Evolutionary conservation across 1,140 invertebrate species (phyloP).

Genomic region (Drosophila bifasciata): DNA sequence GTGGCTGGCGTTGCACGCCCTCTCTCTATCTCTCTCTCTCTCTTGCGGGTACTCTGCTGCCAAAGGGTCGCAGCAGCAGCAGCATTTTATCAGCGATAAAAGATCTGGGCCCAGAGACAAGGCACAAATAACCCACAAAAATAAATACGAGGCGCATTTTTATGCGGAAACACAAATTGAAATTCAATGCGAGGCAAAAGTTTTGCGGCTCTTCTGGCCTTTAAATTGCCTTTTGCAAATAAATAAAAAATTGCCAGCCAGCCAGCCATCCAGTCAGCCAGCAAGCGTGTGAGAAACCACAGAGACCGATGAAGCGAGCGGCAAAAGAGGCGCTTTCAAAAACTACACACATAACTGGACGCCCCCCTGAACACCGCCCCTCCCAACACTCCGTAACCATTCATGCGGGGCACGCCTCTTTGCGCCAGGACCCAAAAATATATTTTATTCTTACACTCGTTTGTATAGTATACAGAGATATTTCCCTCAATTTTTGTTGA

Average conservation of each 20-base stretch:
- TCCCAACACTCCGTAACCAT: no score
- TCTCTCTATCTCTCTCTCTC: background rate
- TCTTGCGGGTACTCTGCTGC: background rate
- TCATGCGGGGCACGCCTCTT: constrained; percentile 54
- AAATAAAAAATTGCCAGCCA: constrained; percentile 60
- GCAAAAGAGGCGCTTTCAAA: constrained; percentile 48
- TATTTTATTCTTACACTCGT: constrained; percentile 25
- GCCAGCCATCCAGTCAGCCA: constrained; percentile 35
- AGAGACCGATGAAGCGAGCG: no score
- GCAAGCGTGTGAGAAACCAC: constrained; percentile 35
- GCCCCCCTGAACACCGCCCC: constrained; percentile 9
- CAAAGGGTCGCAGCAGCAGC: constrained; percentile 23
- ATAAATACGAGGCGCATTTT: constrained; percentile 69
- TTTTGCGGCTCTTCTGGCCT: constrained; percentile 30
- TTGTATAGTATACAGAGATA: background rate
- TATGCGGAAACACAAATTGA: constrained; percentile 82
- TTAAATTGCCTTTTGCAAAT: constrained; percentile 79
- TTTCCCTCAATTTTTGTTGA: constrained; percentile 30
- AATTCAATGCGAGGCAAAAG: constrained; percentile 78
- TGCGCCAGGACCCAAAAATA: constrained; percentile 42
- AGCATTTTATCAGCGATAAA: constrained; percentile 76
- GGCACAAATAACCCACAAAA: constrained; percentile 68
- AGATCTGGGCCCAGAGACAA: constrained; percentile 51
- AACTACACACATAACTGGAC: constrained; percentile 48
- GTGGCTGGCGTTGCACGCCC: constrained; percentile 63